Evolutionary conservation across 2,113 vertebrate species (phyloP).

Genomic region (Megaceryle torquata): DNA sequence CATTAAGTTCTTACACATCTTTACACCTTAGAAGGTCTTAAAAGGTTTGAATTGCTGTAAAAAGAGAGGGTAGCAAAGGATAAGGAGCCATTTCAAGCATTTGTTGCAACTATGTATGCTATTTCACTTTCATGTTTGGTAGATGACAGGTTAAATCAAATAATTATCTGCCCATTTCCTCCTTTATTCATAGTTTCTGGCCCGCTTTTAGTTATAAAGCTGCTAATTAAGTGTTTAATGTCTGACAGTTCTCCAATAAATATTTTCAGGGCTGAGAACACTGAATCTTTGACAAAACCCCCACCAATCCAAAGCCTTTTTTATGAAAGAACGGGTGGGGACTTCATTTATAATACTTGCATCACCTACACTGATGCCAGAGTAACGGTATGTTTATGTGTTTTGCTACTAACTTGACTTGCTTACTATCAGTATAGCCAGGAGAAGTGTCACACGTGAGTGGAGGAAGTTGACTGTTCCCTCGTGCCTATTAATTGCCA

Average conservation of each 20-base stretch:
- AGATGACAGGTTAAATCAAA: not conserved
- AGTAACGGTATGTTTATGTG: not conserved
- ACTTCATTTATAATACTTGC: not conserved
- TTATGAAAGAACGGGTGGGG: not conserved
- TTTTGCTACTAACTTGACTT: not conserved
- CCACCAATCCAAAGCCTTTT: not conserved
- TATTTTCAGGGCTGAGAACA: not conserved
- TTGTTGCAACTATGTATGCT: not conserved
- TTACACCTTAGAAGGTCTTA: not conserved
- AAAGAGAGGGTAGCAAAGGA: not conserved
- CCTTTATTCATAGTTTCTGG: not conserved
- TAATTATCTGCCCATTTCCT: not conserved
- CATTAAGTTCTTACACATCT: not conserved
- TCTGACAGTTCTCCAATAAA: not conserved
- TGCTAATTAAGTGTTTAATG: not conserved
- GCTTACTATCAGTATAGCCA: not conserved
- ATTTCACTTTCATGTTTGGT: not conserved
- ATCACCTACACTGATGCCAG: not conserved
- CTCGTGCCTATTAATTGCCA: not conserved
- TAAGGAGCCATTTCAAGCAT: not conserved
- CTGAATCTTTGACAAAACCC: not conserved
- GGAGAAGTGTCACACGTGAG: not conserved
- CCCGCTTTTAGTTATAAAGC: not conserved
- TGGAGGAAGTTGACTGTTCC: not conserved
- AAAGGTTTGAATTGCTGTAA: not conserved